A percentile compares a stretch with the other conserved stretches of the same genome.
Conservation (phyloP, 2,797 vertebrate species). For the Xenops minutus region DNA sequence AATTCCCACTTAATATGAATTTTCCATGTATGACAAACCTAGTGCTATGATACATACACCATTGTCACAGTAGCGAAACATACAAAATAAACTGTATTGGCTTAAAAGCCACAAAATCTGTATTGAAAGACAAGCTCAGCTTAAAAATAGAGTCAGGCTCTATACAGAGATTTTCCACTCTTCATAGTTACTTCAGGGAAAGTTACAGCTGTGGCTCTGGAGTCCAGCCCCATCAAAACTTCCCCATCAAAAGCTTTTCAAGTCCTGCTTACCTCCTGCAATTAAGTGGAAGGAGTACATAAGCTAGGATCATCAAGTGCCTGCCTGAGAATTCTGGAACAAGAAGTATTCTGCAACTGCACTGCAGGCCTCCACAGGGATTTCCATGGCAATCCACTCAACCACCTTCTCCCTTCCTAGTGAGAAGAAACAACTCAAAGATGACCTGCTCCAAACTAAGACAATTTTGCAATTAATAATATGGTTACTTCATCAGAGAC, state of each 20-base stretch:
- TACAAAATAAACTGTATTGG: not conserved
- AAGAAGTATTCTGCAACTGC: not conserved
- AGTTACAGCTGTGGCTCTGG: not conserved
- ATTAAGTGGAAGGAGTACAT: not conserved
- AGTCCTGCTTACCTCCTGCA: not conserved
- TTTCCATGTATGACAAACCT: not conserved
- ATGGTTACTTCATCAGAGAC: not conserved
- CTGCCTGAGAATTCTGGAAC: not conserved
- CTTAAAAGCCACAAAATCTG: not conserved
- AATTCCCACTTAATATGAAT: not conserved
- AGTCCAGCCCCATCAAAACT: not conserved
- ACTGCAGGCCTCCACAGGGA: not conserved
- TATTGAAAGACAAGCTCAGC: not conserved
- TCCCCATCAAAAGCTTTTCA: not conserved
- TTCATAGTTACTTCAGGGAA: not conserved
- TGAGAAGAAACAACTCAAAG: not conserved
- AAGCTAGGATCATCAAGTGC: not conserved
- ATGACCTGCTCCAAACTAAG: not conserved
- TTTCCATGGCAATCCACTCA: not conserved
- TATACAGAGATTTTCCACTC: not conserved
- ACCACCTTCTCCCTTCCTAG: not conserved
- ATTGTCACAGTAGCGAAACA: not conserved
- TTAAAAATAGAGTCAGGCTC: not conserved
- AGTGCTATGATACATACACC: not conserved
- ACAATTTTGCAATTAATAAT: not conserved